phyloP scores from a whole-genome alignment of 2,888 invertebrate genomes.

The Sinhomidia bicolor region DNA sequence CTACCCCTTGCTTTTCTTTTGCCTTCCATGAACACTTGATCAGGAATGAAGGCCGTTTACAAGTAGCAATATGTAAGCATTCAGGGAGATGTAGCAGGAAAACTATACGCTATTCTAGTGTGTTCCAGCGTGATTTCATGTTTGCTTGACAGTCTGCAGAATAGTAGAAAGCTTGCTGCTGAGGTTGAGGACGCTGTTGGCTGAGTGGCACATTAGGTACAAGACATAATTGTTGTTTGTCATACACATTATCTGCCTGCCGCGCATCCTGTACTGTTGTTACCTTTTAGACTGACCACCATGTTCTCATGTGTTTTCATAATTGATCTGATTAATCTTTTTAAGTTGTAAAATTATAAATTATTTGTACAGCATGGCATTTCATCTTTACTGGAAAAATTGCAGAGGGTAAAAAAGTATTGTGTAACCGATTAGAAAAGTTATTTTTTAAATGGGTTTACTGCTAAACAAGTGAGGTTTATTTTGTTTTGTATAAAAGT shows the following conservation, averaged over 20 bases:
- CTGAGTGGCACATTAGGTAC: not conserved
- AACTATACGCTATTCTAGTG: not conserved
- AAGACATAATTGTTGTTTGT: not conserved
- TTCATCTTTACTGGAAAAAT: not conserved
- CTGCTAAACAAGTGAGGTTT: not conserved
- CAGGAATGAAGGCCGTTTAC: conserved; percentile 46
- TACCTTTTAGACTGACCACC: not conserved
- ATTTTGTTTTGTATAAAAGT: not conserved
- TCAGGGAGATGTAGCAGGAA: not conserved
- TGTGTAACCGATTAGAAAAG: not conserved
- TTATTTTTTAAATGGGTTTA: not conserved
- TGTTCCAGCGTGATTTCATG: not conserved
- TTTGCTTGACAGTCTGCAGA: not conserved
- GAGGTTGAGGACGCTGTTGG: not conserved
- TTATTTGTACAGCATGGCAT: not conserved
- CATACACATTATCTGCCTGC: not conserved
- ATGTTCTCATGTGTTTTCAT: not conserved
- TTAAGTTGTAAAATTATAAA: too few relatives aligned
- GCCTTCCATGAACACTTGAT: not conserved
- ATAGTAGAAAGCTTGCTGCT: not conserved
- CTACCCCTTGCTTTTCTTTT: conserved; percentile 55
- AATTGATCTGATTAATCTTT: not conserved
- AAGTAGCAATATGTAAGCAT: conserved; percentile 33
- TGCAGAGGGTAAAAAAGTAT: not conserved
- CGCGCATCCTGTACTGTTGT: not conserved